phyloP scores from a whole-genome alignment of 92 coral and sea anemone genomes.

The Epizoanthus stellaris region DNA sequence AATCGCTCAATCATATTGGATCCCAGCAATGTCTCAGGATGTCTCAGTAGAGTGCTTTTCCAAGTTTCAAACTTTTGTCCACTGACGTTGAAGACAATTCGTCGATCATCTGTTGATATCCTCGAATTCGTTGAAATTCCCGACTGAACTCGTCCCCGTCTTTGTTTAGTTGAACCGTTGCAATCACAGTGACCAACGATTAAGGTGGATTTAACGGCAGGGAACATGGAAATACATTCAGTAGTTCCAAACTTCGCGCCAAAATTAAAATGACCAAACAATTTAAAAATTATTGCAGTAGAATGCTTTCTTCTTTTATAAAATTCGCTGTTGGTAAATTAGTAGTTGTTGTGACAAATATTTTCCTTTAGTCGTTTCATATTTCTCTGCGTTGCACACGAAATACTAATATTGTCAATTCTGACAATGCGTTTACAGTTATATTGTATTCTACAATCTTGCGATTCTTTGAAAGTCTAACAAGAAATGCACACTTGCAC shows the following conservation, averaged over 20 bases:
- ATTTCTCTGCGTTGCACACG: too few species aligned
- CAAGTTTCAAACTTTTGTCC: constrained; percentile 94
- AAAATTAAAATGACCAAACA: not conserved
- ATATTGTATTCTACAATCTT: too few species aligned
- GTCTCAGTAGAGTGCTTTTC: constrained; percentile 80
- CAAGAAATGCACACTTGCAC: too few species aligned
- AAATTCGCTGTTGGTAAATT: too few species aligned
- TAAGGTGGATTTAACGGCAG: constrained; percentile 1
- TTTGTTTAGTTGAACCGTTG: not conserved
- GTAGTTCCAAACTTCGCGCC: not conserved
- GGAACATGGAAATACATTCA: constrained; percentile 28
- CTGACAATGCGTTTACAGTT: too few species aligned
- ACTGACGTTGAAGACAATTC: constrained; percentile 85
- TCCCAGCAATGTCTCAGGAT: constrained; percentile 88
- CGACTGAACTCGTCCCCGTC: not conserved
- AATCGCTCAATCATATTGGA: constrained; percentile 82
- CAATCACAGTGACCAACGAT: not conserved
- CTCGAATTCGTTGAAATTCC: constrained; percentile 3
- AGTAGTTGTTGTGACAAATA: too few species aligned
- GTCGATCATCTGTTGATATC: constrained; percentile 61
- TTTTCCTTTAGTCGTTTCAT: too few species aligned
- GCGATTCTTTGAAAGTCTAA: too few species aligned
- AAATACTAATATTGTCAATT: too few species aligned
- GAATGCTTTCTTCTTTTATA: too few species aligned
- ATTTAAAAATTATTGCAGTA: not conserved